These are phyloP conservation scores for Sciurus carolinensis DNA, from an alignment of 2,797 vertebrate genomes.

Conservation along the genomic window DNA sequence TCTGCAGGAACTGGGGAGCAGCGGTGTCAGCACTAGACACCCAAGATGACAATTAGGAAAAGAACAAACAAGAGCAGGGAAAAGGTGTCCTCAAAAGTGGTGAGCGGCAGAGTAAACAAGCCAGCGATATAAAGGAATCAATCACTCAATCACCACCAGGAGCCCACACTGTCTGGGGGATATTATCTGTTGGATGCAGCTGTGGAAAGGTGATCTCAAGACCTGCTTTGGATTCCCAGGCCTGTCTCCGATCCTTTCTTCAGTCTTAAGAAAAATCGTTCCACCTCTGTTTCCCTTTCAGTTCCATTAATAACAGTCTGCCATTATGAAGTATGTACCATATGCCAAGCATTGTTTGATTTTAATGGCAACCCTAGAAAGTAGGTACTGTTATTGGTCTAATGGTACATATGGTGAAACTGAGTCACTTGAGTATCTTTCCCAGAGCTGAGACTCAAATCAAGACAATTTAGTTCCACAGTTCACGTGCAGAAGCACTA, in stretches of 20 bases:
- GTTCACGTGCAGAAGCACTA: not conserved
- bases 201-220: slow-evolving; percentile 62
- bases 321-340: not conserved
- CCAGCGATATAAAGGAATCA: not conserved
- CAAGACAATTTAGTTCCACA: not conserved
- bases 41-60: slow-evolving; percentile 58
- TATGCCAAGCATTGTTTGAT: not conserved
- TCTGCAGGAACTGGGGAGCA: not conserved
- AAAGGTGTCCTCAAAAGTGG: slow-evolving; percentile 53
- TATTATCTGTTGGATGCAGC: slow-evolving; percentile 66
- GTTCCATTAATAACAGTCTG: slow-evolving; percentile 35
- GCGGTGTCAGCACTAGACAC: slow-evolving; percentile 10
- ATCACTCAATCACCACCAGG: slow-evolving; percentile 62
- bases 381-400: not conserved
- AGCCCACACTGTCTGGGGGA: not conserved
- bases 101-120: slow-evolving; percentile 42
- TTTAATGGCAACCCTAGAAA: slow-evolving; percentile 20
- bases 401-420: not conserved
- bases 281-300: slow-evolving; percentile 45
- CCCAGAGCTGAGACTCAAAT: not conserved
- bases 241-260: not conserved
- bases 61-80: slow-evolving; percentile 51
- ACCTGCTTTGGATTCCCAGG: not conserved
- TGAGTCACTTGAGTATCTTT: not conserved
- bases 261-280: slow-evolving; percentile 66